These are phyloP conservation scores for Drosophila parthenogenetica DNA, from an alignment of 2,888 invertebrate species.

Conservation along the genomic window DNA sequence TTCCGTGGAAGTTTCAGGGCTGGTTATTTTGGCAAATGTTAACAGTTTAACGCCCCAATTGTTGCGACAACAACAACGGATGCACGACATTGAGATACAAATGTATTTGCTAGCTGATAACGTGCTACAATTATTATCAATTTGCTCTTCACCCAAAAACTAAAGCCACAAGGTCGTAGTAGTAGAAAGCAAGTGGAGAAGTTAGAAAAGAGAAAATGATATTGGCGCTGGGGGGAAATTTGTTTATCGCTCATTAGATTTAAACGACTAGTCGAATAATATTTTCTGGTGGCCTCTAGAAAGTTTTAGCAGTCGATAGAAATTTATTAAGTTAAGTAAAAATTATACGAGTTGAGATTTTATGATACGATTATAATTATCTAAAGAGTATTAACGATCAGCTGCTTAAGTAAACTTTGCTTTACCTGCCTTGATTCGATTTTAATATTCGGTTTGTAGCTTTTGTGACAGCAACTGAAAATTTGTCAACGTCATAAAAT, in stretches of 20 bases:
- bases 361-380: too few relatives aligned
- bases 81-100: slow-evolving; percentile 48
- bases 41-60: slow-evolving; percentile 32
- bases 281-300: neutral
- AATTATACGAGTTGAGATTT: too few relatives aligned
- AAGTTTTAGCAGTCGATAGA: neutral
- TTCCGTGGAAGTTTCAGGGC: slow-evolving; percentile 38
- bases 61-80: slow-evolving; percentile 20
- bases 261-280: neutral
- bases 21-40: slow-evolving; percentile 24
- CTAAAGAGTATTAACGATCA: too few relatives aligned
- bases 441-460: neutral
- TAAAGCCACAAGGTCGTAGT: slow-evolving; percentile 1
- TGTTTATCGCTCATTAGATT: neutral
- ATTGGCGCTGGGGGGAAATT: neutral
- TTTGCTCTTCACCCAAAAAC: slow-evolving; percentile 28
- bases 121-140: slow-evolving; percentile 23
- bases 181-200: neutral
- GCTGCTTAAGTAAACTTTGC: neutral
- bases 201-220: neutral
- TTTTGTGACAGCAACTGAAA: neutral
- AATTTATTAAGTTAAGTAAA: neutral
- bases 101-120: slow-evolving; percentile 46
- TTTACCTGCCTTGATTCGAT: neutral
- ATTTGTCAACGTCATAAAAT: neutral